Conservation (phyloP, 2,113 vertebrate species). For the Passerina amoena region DNA sequence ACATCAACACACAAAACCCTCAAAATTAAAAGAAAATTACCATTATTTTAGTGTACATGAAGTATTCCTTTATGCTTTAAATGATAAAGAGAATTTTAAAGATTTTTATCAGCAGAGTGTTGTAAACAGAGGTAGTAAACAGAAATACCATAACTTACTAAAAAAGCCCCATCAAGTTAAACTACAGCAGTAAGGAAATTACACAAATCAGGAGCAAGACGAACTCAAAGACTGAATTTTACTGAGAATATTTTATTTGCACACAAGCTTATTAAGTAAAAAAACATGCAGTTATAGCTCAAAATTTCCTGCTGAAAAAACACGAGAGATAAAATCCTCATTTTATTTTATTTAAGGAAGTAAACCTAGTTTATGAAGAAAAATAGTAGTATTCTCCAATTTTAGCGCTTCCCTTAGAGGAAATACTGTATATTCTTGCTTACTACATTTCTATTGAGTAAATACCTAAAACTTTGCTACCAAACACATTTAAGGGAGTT, state of each 20-base stretch:
- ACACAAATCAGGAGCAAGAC: background rate
- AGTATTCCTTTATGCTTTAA: background rate
- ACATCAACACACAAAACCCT: background rate
- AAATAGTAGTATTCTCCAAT: background rate
- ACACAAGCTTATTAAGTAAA: background rate
- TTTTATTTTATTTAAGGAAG: background rate
- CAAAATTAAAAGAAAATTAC: background rate
- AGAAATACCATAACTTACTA: background rate
- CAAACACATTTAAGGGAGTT: background rate
- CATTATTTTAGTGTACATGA: background rate
- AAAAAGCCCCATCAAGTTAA: background rate
- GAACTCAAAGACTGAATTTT: background rate
- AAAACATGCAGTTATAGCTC: background rate
- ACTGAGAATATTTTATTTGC: background rate
- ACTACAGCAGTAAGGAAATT: background rate
- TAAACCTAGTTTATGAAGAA: background rate
- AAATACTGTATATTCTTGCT: background rate
- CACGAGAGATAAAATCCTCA: background rate
- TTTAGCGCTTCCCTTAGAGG: background rate
- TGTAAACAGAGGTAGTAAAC: background rate
- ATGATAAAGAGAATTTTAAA: background rate
- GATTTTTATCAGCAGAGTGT: background rate
- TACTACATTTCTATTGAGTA: background rate
- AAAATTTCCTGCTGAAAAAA: background rate
- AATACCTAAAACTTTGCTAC: background rate